A percentile compares a stretch with the other conserved stretches of the same genome.
Evolutionary conservation across 2,888 invertebrate genomes (phyloP).

Genomic region (Sesia apiformis): DNA sequence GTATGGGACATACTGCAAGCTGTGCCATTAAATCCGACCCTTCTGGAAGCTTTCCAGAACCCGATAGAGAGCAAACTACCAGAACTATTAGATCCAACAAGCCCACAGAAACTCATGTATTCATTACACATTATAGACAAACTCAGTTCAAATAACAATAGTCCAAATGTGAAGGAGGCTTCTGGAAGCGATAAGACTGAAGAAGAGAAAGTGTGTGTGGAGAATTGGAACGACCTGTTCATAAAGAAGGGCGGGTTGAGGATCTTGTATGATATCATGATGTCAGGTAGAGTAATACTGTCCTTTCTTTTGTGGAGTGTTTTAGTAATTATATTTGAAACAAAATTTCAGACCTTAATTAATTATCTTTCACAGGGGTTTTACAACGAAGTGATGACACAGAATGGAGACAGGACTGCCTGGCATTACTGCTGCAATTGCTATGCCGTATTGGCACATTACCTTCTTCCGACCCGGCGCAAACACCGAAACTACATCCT

Average conservation of each 20-base stretch:
- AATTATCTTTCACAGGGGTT: slow-evolving; percentile 59
- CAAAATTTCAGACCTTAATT: too few relatives aligned
- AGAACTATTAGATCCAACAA: slow-evolving; percentile 88
- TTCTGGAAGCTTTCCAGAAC: slow-evolving; percentile 88
- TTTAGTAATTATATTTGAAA: too few relatives aligned
- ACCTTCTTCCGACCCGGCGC: slow-evolving; percentile 57
- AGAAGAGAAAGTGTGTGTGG: slow-evolving; percentile 41
- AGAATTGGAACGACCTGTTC: slow-evolving; percentile 85
- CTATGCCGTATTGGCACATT: slow-evolving; percentile 90
- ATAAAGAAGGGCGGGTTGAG: slow-evolving; percentile 90
- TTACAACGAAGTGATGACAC: slow-evolving; percentile 83
- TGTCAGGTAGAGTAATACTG: slow-evolving; percentile 76
- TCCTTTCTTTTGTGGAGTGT: too few relatives aligned
- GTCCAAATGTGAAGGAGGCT: slow-evolving; percentile 40
- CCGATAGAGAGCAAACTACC: slow-evolving; percentile 79
- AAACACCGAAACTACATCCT: slow-evolving; percentile 77
- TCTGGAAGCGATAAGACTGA: slow-evolving; percentile 41
- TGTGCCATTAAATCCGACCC: slow-evolving; percentile 90
- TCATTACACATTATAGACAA: slow-evolving; percentile 89
- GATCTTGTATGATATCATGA: slow-evolving; percentile 93
- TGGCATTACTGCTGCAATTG: slow-evolving; percentile 89
- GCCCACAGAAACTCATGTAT: slow-evolving; percentile 96
- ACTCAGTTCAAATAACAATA: slow-evolving; percentile 45
- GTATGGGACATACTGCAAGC: slow-evolving; percentile 97
- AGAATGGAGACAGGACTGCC: slow-evolving; percentile 96